Percentiles rank a stretch among this genome's conserved stretches.
These are phyloP conservation scores for Myotis davidii DNA, from an alignment of 2,113 vertebrate species.

Conservation along the genomic window DNA sequence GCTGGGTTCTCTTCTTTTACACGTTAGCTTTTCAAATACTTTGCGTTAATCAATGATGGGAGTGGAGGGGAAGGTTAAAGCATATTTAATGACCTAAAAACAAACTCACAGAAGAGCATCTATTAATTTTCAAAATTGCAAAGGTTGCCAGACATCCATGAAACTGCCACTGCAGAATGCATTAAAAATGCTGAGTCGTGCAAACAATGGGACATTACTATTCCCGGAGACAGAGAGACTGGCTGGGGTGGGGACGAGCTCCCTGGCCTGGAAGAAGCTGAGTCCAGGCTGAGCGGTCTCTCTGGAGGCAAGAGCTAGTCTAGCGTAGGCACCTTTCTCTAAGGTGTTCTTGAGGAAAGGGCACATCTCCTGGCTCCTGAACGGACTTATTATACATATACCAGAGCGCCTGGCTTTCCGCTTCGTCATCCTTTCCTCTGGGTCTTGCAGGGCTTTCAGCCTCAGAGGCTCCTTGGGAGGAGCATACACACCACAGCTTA, in stretches of 20 bases:
- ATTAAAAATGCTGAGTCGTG: not conserved
- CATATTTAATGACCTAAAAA: conserved; percentile 22
- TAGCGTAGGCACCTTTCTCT: not conserved
- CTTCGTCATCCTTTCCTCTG: not conserved
- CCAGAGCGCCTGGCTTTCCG: not conserved
- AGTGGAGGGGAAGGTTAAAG: not conserved
- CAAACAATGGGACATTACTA: not conserved
- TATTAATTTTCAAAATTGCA: conserved; percentile 25
- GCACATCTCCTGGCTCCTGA: not conserved
- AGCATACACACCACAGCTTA: not conserved
- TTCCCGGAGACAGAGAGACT: not conserved
- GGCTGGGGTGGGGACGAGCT: not conserved
- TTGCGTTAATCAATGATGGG: not conserved
- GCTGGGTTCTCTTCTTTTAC: not conserved
- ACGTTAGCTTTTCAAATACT: not conserved
- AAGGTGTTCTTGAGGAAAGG: not conserved
- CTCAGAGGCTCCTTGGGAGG: not conserved
- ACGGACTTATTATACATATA: not conserved
- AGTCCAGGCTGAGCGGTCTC: not conserved
- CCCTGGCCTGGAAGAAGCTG: not conserved
- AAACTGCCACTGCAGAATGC: not conserved
- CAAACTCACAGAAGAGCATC: not conserved
- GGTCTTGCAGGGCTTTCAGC: not conserved
- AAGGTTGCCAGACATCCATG: not conserved
- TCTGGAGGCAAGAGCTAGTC: not conserved